These are phyloP conservation scores for Syrmaticus mikado DNA, from an alignment of 2,113 vertebrate genomes.

Conservation along the genomic window DNA sequence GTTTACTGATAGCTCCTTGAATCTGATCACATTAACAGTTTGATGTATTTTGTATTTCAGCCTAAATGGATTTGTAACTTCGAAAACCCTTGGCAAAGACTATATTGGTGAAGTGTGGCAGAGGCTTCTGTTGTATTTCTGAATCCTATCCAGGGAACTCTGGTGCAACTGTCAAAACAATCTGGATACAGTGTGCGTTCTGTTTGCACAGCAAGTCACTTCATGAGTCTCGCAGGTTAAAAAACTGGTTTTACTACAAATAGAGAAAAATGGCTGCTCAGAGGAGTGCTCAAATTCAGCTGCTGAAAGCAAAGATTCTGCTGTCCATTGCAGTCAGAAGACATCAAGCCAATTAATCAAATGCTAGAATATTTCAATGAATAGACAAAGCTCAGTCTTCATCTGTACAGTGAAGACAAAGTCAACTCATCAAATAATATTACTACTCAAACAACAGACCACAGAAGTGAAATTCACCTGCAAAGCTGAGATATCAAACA, in stretches of 20 bases:
- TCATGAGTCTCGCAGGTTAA: neutral
- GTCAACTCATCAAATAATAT: neutral
- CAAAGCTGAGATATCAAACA: neutral
- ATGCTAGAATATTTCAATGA: neutral
- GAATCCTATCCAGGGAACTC: neutral
- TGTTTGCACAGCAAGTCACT: neutral
- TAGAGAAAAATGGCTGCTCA: neutral
- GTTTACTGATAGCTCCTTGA: neutral
- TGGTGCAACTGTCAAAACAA: neutral
- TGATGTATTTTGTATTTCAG: neutral
- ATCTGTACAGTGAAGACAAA: neutral
- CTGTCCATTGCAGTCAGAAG: neutral
- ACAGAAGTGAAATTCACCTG: neutral
- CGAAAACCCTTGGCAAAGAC: neutral
- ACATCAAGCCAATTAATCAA: neutral
- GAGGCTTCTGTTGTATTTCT: neutral
- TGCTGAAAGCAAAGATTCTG: neutral
- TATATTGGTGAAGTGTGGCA: neutral
- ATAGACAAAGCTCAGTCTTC: neutral
- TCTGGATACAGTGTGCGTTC: neutral
- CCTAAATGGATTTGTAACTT: neutral
- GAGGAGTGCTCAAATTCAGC: neutral
- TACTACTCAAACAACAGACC: neutral
- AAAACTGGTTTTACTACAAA: neutral
- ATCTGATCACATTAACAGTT: neutral